A percentile compares a stretch with the other conserved stretches of the same genome.
Evolutionary conservation across 2,113 vertebrate genomes (phyloP).

Genomic region (Anarhynchus alexandrinus): DNA sequence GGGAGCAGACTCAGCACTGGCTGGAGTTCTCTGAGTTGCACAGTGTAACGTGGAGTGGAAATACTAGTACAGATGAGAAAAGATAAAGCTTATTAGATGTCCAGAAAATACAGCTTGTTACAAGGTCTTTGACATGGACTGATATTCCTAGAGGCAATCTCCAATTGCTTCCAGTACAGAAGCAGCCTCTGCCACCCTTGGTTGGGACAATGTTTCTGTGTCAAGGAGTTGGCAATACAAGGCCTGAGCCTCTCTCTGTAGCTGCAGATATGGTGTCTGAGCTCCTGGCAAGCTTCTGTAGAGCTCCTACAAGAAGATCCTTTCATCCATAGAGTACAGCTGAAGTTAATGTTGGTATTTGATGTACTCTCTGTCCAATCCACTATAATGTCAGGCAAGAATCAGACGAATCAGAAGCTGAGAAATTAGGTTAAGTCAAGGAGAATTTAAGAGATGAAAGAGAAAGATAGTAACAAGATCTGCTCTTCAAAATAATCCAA

Average conservation of each 20-base stretch:
- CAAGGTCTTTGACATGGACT: background rate
- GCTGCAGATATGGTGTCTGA: background rate
- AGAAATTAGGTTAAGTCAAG: background rate
- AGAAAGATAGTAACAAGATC: background rate
- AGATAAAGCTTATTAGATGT: background rate
- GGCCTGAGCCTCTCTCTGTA: background rate
- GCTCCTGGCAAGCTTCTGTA: background rate
- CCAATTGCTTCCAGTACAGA: background rate
- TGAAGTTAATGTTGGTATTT: background rate
- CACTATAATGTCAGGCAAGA: background rate
- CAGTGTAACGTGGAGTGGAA: background rate
- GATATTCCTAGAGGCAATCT: background rate
- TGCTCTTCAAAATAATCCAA: background rate
- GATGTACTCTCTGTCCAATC: background rate
- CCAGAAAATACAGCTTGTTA: background rate
- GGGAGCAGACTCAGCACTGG: background rate
- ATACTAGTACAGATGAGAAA: background rate
- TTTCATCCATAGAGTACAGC: background rate
- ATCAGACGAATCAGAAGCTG: background rate
- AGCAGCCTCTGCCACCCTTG: background rate
- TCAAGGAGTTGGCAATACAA: background rate
- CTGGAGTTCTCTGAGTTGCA: background rate
- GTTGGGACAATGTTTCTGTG: background rate
- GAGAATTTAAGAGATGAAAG: background rate
- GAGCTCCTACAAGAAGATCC: background rate